These are phyloP conservation scores for Operophtera brumata DNA, from an alignment of 2,888 invertebrate species.

Conservation along the genomic window DNA sequence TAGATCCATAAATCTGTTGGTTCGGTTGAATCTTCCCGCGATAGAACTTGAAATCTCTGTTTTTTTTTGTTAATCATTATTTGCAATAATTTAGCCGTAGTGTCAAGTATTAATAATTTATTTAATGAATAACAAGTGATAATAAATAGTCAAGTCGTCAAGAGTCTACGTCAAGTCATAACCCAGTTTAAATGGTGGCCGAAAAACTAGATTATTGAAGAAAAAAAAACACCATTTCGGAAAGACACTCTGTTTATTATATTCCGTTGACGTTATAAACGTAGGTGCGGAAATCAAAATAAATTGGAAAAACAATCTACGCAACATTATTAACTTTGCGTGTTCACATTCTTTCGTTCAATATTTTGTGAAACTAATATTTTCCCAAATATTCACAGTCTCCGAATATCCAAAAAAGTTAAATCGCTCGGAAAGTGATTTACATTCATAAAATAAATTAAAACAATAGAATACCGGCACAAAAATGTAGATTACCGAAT, in stretches of 20 bases:
- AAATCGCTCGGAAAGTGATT: slow-evolving; percentile 22
- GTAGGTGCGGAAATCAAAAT: background rate
- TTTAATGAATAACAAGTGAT: too few relatives aligned
- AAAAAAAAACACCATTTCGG: too few relatives aligned
- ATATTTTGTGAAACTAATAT: slow-evolving; percentile 14
- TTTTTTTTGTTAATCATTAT: too few relatives aligned
- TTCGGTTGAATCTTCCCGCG: too few relatives aligned
- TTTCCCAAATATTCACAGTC: slow-evolving; percentile 19
- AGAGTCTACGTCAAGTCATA: too few relatives aligned
- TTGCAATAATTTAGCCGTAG: too few relatives aligned
- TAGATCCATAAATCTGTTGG: too few relatives aligned
- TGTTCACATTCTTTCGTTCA: slow-evolving; percentile 10
- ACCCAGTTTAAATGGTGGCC: too few relatives aligned
- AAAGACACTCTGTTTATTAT: too few relatives aligned
- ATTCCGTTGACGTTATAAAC: background rate
- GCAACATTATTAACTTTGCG: background rate
- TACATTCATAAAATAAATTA: slow-evolving; percentile 24
- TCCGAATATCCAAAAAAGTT: slow-evolving; percentile 15
- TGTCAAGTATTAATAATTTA: too few relatives aligned
- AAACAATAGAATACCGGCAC: slow-evolving; percentile 7
- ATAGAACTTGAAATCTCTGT: background rate
- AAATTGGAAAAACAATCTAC: slow-evolving; percentile 9
- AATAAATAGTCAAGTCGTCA: too few relatives aligned
- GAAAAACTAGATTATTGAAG: too few relatives aligned
- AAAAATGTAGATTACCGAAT: background rate